Percentiles rank a stretch among this genome's conserved stretches.
phyloP scores from a whole-genome alignment of 2,888 invertebrate genomes.

The Heliconius aoede region DNA sequence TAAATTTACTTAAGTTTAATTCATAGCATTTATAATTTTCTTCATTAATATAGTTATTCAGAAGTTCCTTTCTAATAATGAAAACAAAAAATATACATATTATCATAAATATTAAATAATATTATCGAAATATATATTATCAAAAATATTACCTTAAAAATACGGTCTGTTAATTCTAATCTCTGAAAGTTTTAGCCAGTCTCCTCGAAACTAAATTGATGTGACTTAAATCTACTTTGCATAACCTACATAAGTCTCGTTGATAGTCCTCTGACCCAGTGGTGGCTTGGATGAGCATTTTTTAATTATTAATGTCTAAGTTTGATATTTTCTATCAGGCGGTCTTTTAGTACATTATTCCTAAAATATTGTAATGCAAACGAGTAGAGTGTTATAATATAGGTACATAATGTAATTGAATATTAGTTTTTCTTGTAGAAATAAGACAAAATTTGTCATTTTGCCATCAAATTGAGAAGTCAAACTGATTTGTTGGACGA shows the following conservation, averaged over 20 bases:
- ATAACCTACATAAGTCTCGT: slow-evolving; percentile 22
- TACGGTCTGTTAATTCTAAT: slow-evolving; percentile 9
- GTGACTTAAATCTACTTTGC: slow-evolving; percentile 22
- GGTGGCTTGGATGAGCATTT: slow-evolving; percentile 6
- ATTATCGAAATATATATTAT: too few relatives aligned
- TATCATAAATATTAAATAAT: too few relatives aligned
- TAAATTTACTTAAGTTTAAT: not conserved
- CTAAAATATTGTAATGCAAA: not conserved
- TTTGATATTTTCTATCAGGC: slow-evolving; percentile 10
- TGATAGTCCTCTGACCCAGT: slow-evolving; percentile 15
- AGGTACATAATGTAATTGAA: not conserved
- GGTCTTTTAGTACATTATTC: not conserved
- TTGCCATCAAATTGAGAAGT: too few relatives aligned
- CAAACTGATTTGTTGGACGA: too few relatives aligned
- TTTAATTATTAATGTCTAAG: slow-evolving; percentile 17
- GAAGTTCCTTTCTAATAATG: too few relatives aligned
- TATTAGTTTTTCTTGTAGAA: not conserved
- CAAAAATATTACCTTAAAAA: not conserved
- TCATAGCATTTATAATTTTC: not conserved
- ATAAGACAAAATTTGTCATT: too few relatives aligned
- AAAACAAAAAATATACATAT: too few relatives aligned
- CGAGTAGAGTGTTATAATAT: not conserved
- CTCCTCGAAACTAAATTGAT: slow-evolving; percentile 16
- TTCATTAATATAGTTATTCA: not conserved
- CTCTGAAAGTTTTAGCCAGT: slow-evolving; percentile 4